Base-by-base conservation (phyloP, 23 tunicate species). In the Phallusia fumigata region DNA sequence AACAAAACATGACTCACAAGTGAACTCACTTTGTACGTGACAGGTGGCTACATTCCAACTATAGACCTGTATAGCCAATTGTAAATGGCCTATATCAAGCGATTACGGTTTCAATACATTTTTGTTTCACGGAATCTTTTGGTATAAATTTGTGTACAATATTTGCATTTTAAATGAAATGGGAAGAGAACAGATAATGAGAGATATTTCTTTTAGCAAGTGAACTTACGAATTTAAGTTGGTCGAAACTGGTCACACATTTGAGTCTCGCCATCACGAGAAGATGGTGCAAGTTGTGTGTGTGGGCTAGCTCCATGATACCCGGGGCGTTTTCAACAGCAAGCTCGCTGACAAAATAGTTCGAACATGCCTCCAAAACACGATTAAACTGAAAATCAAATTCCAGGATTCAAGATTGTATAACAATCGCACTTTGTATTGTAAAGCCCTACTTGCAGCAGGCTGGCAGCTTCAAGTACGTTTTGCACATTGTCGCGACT, bases 291-390 rank as follows among this genome's bases (percentile, higher is more conserved):
- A 88, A 75, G 36, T 79, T 79, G 82, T 83, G 87, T 0, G 83
- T 52, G 26, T 88, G 92, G 0, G 92, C 87, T 0, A 88, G 80
- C 69, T 88, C 92, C 92, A 88, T 88, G 76, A 88, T 65, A 24
- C 92, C 92, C 10, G 92, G 92, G 13, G 92, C 87, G 58, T 88
- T 88, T 82, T 88, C 92, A 1, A 88, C 79, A 21, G 87, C 75
- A 16, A 88, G 65, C 53, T 88, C 80, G 52, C 86, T 73, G 11
- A 73, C 87, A 36, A 88, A 88, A 35, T 88, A 88, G 64, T 88
- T 83, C n/a, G 84, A 83, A 74, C 92, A 88, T 8, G 92, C 92
- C 81, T 88, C 87, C 84, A 88, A 77, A 30, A 88, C 87, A 40
- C 92, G 80, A 26, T 79, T 83, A 78, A 83, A 88, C 36, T 33